Conservation (phyloP, 2,888 invertebrate species). For the Drosophila hamatofila region DNA sequence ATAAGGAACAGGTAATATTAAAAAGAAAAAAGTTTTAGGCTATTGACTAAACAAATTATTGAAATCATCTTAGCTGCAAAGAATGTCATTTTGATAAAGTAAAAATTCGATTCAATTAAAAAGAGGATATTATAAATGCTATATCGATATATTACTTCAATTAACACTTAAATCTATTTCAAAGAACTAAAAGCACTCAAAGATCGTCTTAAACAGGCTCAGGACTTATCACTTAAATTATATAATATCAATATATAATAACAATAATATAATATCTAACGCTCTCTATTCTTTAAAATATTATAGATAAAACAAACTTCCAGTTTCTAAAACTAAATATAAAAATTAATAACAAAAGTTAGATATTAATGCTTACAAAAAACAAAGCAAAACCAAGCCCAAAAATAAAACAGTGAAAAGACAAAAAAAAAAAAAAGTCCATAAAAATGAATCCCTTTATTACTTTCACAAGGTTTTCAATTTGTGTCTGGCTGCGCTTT, state of each 20-base stretch:
- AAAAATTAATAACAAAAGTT: neutral
- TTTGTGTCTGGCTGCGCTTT: neutral
- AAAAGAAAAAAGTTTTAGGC: too few relatives aligned
- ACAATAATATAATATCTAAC: too few relatives aligned
- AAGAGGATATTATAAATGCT: neutral
- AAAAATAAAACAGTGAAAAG: neutral
- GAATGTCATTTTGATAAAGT: neutral
- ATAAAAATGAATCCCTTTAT: conserved; percentile 2
- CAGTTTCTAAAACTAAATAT: neutral
- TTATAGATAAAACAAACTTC: neutral
- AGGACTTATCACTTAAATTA: neutral
- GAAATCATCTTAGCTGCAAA: neutral
- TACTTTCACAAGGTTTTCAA: conserved; percentile 2
- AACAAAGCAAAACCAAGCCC: neutral
- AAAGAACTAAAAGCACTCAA: neutral
- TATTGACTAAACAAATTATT: neutral
- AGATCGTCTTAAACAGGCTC: neutral
- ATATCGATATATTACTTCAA: too few relatives aligned
- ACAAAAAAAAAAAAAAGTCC: neutral
- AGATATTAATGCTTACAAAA: neutral
- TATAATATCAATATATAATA: too few relatives aligned
- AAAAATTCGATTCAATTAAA: neutral
- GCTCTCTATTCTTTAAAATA: neutral
- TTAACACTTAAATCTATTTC: too few relatives aligned
- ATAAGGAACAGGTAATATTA: too few relatives aligned